Evolutionary conservation across 1,140 invertebrate genomes (phyloP), one percentile per base, ranked within the genome.

Genomic region (Tetragnatha versicolor): DNA sequence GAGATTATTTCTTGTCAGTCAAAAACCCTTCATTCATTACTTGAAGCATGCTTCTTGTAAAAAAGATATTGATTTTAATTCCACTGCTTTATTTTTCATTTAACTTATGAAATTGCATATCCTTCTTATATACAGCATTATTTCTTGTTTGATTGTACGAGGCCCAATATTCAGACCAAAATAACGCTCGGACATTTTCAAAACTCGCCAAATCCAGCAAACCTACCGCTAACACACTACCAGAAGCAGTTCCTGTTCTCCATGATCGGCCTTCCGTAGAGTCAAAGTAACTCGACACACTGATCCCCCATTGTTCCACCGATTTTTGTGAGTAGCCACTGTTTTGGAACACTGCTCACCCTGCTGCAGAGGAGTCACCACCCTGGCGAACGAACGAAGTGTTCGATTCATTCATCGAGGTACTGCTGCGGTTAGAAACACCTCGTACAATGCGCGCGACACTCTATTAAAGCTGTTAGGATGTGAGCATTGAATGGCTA

Each of bases 291-390:
- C 66, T 49, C 45, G 66, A 37, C 17, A 7, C 45, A 53, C 27
- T 69, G 51, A n/a, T n/a, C n/a, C n/a, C n/a, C n/a, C n/a, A n/a
- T n/a, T 69, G 66, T 69, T 69, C 66, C 66, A 69, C 47, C 42
- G 14, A 17, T 49, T 20, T 27, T 53, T 69, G 20, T 53, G 42
- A 35, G 7, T 45, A 69, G 6, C 17, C 66, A 69, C 31, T 20
- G 63, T 37, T 53, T 69, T 53, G 66, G 66, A 69, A 69, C 66
- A 69, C 4, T 35, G 66, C 25, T 14, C 66, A 69, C 66, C 66
- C 29, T 22, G 20, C 47, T 22, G 49, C 22, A n/a, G n/a, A n/a
- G n/a, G 22, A 33, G 25, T 47, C 47, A 53, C 66, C 51, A 69
- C 33, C n/a, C n/a, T 20, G 66, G 1, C 47, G 66, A 53, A 69